These are phyloP conservation scores for Lordiphosa stackelbergi DNA, from an alignment of 1,140 invertebrate species.

Conservation along the genomic window DNA sequence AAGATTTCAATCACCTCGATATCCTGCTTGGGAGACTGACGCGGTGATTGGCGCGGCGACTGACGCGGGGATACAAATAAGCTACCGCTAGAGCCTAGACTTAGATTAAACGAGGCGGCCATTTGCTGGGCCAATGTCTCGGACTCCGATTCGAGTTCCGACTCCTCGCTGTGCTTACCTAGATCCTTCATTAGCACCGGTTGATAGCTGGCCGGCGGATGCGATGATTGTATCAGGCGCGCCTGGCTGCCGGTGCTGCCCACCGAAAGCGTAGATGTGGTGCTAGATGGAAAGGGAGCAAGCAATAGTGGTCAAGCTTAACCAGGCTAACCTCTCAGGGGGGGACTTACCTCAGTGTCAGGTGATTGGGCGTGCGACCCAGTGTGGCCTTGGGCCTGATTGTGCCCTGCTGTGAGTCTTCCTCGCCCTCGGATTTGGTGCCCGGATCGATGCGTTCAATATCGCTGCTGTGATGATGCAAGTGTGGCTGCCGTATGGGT, in stretches of 20 bases:
- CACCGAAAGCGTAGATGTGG: constrained; percentile 94
- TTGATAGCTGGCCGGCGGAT: constrained; percentile 93
- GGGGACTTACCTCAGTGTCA: constrained; percentile 85
- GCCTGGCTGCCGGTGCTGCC: constrained; percentile 96
- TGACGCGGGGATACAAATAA: constrained; percentile 55
- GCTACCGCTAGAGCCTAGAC: constrained; percentile 74
- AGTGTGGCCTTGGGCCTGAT: constrained; percentile 84
- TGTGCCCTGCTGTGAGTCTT: constrained; percentile 85
- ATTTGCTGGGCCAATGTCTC: constrained; percentile 63
- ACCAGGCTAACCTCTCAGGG: not conserved
- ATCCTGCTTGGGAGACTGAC: constrained; percentile 72
- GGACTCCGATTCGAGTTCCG: constrained; percentile 60
- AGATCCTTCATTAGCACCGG: constrained; percentile 89
- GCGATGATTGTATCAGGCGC: constrained; percentile 93
- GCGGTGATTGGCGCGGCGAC: constrained; percentile 64
- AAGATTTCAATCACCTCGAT: constrained; percentile 76
- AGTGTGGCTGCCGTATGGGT: constrained; percentile 60
- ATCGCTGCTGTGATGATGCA: constrained; percentile 71
- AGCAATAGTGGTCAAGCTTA: constrained; percentile 5
- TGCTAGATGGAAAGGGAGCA: constrained; percentile 79
- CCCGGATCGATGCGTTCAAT: constrained; percentile 83
- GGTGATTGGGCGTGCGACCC: constrained; percentile 93
- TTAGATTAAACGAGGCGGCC: constrained; percentile 74
- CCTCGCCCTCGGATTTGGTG: constrained; percentile 91
- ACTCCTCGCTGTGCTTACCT: constrained; percentile 83